Evolutionary conservation across 2,888 invertebrate species (phyloP).

Genomic region (Orchesella flavescens): DNA sequence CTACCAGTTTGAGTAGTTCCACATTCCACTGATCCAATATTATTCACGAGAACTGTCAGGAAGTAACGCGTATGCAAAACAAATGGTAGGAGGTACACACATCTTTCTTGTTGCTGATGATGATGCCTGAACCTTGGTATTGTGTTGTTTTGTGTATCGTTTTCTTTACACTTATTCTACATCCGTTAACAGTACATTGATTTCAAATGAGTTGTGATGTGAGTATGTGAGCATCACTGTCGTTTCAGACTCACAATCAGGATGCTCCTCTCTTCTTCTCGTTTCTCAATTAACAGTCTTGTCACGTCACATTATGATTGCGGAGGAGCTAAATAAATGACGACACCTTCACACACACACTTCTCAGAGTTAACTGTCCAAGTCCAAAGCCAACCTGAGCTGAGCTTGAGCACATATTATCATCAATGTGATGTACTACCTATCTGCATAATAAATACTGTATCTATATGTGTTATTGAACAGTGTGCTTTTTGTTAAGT

Average conservation of each 20-base stretch:
- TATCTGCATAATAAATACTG: too few species aligned
- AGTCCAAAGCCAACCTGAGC: neutral
- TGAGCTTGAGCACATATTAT: too few species aligned
- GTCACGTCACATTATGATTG: slow-evolving; percentile 48
- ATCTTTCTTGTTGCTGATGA: too few species aligned
- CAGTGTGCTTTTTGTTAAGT: neutral
- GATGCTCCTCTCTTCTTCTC: slow-evolving; percentile 13
- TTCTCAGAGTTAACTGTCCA: slow-evolving; percentile 57
- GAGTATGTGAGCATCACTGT: neutral
- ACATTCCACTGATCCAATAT: too few species aligned
- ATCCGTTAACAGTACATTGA: slow-evolving; percentile 58
- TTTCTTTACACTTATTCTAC: slow-evolving; percentile 7
- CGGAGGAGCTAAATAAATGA: slow-evolving; percentile 37
- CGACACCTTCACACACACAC: slow-evolving; percentile 56
- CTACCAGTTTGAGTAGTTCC: too few species aligned
- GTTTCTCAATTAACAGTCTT: slow-evolving; percentile 58
- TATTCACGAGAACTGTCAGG: too few species aligned
- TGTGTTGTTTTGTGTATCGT: too few species aligned
- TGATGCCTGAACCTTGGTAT: too few species aligned
- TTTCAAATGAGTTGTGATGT: slow-evolving; percentile 25
- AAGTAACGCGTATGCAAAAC: too few species aligned
- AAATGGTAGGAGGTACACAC: too few species aligned
- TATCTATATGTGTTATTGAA: too few species aligned
- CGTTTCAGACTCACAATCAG: neutral
- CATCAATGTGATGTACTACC: too few species aligned